These are phyloP conservation scores for Grus americana DNA, from an alignment of 2,113 vertebrate species.

Conservation along the genomic window DNA sequence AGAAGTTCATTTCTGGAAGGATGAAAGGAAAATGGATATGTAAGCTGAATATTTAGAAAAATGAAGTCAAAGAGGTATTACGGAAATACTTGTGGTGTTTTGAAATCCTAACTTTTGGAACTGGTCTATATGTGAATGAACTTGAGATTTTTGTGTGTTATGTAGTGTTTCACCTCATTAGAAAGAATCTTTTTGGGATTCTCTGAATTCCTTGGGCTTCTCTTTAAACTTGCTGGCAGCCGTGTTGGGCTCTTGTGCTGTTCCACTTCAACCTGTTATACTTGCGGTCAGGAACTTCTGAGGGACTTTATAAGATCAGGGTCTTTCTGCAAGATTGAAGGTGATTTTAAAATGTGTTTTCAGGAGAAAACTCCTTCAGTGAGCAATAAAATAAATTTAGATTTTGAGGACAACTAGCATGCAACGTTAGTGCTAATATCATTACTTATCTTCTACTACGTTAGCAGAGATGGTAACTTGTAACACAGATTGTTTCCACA, in stretches of 20 bases:
- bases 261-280: background rate
- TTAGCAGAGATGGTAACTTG: background rate
- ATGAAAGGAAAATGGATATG: background rate
- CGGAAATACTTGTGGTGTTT: background rate
- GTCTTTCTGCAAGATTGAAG: background rate
- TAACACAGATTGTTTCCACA: background rate
- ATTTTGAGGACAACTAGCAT: background rate
- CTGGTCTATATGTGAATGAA: background rate
- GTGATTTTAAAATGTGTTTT: background rate
- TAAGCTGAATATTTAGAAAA: background rate
- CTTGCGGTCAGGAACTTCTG: background rate
- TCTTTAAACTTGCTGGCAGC: background rate
- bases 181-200: background rate
- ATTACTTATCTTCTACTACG: background rate
- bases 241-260: background rate
- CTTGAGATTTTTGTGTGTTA: background rate
- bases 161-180: background rate
- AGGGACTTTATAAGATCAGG: background rate
- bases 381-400: background rate
- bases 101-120: background rate
- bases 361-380: background rate
- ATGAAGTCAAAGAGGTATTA: background rate
- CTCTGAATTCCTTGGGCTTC: background rate
- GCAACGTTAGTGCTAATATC: background rate
- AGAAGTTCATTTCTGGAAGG: background rate